phyloP scores from a whole-genome alignment of 2,797 vertebrate genomes.

The Apogon talboti region DNA sequence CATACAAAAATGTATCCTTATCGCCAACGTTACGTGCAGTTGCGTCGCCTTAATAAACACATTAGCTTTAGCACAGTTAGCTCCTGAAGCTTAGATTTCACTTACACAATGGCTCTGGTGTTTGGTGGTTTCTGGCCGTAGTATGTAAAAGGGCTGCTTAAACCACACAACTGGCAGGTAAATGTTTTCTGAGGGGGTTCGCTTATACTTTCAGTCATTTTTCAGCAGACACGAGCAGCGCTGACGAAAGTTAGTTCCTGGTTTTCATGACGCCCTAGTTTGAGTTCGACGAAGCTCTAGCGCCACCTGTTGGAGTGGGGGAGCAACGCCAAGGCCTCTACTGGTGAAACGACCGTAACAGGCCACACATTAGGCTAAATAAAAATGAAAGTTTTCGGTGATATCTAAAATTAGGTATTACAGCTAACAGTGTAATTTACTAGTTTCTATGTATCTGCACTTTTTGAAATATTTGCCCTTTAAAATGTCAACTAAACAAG shows the following conservation, averaged over 20 bases:
- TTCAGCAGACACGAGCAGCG: neutral
- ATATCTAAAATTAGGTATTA: too few species aligned
- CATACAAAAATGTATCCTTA: too few species aligned
- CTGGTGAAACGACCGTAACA: too few species aligned
- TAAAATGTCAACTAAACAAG: too few species aligned
- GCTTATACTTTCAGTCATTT: conserved; percentile 75
- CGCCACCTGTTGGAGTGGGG: conserved; percentile 66
- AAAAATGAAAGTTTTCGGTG: too few species aligned
- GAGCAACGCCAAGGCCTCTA: neutral
- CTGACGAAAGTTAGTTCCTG: conserved; percentile 28
- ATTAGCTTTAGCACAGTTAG: conserved; percentile 48
- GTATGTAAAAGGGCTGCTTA: conserved; percentile 84
- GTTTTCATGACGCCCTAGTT: neutral
- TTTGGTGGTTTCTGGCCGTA: conserved; percentile 89
- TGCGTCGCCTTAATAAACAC: too few species aligned
- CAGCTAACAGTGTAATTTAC: too few species aligned
- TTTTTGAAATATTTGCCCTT: too few species aligned
- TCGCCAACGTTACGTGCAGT: too few species aligned
- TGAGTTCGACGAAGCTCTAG: conserved; percentile 22
- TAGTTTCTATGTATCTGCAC: too few species aligned
- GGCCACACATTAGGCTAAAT: too few species aligned
- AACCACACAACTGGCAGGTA: conserved; percentile 85
- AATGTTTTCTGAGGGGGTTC: conserved; percentile 76
- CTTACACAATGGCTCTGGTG: conserved; percentile 87
- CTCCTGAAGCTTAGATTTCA: conserved; percentile 38